These are phyloP conservation scores for Ophioninae sp. DNA, from an alignment of 2,888 invertebrate genomes.

Conservation along the genomic window DNA sequence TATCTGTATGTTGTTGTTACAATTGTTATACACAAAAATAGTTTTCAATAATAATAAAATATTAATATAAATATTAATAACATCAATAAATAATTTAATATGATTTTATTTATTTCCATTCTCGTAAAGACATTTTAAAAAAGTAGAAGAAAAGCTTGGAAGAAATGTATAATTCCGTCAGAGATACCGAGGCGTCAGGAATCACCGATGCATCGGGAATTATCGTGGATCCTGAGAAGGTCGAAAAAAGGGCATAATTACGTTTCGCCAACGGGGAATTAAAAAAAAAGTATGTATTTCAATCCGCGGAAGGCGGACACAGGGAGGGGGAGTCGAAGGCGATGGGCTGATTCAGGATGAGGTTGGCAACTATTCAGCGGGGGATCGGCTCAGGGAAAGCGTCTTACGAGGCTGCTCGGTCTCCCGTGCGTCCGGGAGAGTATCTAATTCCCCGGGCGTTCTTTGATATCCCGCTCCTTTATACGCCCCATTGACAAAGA, in stretches of 20 bases:
- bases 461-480: conserved; percentile 69
- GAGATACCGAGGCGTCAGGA: not conserved
- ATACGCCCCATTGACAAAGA: conserved; percentile 67
- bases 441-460: conserved; percentile 72
- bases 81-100: too few relatives aligned
- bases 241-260: conserved; percentile 56
- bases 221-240: not conserved
- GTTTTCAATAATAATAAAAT: too few relatives aligned
- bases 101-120: too few relatives aligned
- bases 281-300: conserved; percentile 72
- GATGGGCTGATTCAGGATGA: not conserved
- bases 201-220: not conserved
- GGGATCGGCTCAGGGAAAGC: conserved; percentile 71
- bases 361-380: conserved; percentile 62
- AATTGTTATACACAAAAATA: too few relatives aligned
- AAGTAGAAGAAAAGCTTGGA: not conserved
- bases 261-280: conserved; percentile 64
- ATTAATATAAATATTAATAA: too few relatives aligned
- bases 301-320: conserved; percentile 60
- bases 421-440: conserved; percentile 61
- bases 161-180: not conserved
- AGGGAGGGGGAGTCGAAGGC: conserved; percentile 41
- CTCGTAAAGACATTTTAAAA: too few relatives aligned
- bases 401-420: conserved; percentile 66
- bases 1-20: too few relatives aligned